Base-by-base conservation (phyloP, 2,113 vertebrate species). In the Morone chrysops region DNA sequence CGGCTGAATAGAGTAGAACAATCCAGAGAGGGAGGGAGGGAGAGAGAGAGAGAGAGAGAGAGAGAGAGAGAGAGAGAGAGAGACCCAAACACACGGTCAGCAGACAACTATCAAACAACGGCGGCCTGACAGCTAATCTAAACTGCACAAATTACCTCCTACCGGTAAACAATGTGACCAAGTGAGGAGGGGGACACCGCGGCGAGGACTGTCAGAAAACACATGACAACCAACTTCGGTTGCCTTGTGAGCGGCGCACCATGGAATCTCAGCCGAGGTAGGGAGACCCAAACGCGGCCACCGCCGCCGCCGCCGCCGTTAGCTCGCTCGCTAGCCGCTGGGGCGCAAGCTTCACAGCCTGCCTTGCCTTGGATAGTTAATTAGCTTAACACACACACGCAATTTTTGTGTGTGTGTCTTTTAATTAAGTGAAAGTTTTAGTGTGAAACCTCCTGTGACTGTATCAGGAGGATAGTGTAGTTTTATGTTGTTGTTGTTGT, bases 211-310 rank as follows among this genome's bases (percentile, higher is more conserved):
- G 81, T 79, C 89, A 78, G 71, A 83, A 31, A 77, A 84, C 93
- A 80, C 78, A 93, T 93, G 94, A 93, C 92, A 87, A 80, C 81
- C 87, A 93, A 91, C 90, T 93, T 91, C 56, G 87, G 78, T 83
- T 80, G 85, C 31, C 31, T 82, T 25, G 76, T 51, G 90, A 89
- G 87, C 80, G 92, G 84, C 80, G 92, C 85, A 90, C 85, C 89
- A 96, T 96, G 95, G 94, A 94, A 88, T 91, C 92, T 75, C 93
- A 92, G 74, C 90, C 94, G 83, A 95, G 95, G 95, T 96, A 93
- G 87, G 93, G 40, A 73, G 78, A 78, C 66, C 18, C 78, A 48
- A 81, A 63, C 53, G 69, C 78, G 41, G 84, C 75, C 90, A 89
- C 83, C 90, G 31, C 31, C 31, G 31, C 31, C 2, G 31, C 31